A percentile compares a stretch with the other conserved stretches of the same genome.
Conservation (phyloP, 2,888 invertebrate genomes). For the Tetramorium bicarinatum region DNA sequence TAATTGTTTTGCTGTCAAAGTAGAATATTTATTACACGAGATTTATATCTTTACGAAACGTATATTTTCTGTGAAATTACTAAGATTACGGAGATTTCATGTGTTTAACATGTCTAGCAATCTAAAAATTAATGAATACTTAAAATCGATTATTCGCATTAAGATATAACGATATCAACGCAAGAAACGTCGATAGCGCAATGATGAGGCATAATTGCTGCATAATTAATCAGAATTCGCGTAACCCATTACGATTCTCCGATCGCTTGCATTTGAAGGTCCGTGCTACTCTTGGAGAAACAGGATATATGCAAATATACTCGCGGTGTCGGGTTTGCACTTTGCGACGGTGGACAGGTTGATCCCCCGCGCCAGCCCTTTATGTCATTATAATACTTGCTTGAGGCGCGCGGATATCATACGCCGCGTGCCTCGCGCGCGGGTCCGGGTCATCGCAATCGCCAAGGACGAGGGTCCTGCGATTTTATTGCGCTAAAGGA, state of each 20-base stretch:
- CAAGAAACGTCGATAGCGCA: neutral
- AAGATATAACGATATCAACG: neutral
- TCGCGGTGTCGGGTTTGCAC: conserved; percentile 5
- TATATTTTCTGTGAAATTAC: neutral
- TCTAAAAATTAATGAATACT: neutral
- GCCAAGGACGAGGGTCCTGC: conserved; percentile 66
- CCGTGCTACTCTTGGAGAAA: conserved; percentile 11
- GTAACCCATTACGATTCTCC: neutral
- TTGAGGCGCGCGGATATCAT: conserved; percentile 4
- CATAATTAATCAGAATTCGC: conserved; percentile 11
- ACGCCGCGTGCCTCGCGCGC: conserved; percentile 6
- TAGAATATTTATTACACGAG: neutral
- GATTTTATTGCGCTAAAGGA: conserved; percentile 62
- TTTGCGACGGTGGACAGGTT: conserved; percentile 9
- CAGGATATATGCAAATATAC: conserved; percentile 44
- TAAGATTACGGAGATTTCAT: neutral
- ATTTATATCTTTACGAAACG: neutral
- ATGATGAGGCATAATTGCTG: neutral
- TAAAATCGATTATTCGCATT: neutral
- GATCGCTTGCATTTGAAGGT: neutral
- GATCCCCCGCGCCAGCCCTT: conserved; percentile 29
- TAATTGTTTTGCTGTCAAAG: neutral
- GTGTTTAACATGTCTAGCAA: neutral
- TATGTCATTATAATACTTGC: conserved; percentile 41
- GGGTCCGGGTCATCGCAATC: conserved; percentile 71